Evolutionary conservation across 2,797 vertebrate species (phyloP).

Genomic region (Emydoidea blandingii): DNA sequence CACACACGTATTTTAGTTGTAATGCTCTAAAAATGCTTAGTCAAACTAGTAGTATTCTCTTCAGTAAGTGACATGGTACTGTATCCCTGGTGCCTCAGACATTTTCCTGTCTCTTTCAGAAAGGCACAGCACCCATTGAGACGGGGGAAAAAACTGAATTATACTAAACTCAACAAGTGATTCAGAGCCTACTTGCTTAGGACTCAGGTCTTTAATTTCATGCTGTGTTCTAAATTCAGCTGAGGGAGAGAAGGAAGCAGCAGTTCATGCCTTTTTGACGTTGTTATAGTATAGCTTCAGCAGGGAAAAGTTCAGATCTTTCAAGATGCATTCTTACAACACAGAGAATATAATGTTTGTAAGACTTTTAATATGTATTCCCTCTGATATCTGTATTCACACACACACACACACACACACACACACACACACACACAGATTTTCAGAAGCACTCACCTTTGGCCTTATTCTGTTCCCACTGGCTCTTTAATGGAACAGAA

Average conservation of each 20-base stretch:
- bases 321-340: background rate
- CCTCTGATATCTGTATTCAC: background rate
- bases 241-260: background rate
- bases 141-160: background rate
- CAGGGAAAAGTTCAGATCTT: background rate
- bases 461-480: background rate
- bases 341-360: background rate
- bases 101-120: background rate
- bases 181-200: background rate
- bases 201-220: background rate
- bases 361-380: background rate
- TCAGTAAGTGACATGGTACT: background rate
- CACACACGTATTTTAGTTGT: background rate
- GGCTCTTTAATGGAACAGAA: background rate
- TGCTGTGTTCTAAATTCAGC: background rate
- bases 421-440: background rate
- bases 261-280: background rate
- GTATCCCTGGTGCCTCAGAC: background rate
- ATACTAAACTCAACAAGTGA: constrained; percentile 36
- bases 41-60: constrained; percentile 18
- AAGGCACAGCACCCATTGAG: background rate
- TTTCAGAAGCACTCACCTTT: background rate
- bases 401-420: background rate
- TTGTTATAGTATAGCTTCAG: background rate
- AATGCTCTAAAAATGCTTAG: background rate